A percentile compares a stretch with the other conserved stretches of the same genome.
Evolutionary conservation across 2,888 invertebrate species (phyloP).

Genomic region (Pandemis heparana): DNA sequence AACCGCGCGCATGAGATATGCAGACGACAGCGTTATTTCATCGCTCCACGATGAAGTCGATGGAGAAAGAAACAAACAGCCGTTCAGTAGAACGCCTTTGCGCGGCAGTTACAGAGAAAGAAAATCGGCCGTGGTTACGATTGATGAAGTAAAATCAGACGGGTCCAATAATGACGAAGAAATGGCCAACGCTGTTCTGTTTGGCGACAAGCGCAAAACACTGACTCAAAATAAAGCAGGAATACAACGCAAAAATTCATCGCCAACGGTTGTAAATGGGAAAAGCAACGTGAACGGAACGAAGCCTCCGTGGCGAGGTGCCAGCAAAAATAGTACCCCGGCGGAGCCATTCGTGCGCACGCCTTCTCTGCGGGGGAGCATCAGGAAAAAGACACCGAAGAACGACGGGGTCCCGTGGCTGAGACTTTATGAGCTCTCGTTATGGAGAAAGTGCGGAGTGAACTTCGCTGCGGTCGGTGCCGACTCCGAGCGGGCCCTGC

Average conservation of each 20-base stretch:
- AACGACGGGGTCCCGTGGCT: constrained; percentile 83
- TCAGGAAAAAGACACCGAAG: constrained; percentile 72
- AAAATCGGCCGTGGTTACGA: constrained; percentile 79
- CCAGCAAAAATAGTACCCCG: constrained; percentile 67
- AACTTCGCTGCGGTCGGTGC: constrained; percentile 76
- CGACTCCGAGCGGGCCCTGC: constrained; percentile 73
- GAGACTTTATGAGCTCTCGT: constrained; percentile 83
- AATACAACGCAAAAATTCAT: constrained; percentile 68
- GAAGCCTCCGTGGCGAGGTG: constrained; percentile 81
- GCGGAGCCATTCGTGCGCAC: constrained; percentile 71
- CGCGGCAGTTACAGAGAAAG: constrained; percentile 77
- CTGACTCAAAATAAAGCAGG: constrained; percentile 60
- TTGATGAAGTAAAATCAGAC: constrained; percentile 80
- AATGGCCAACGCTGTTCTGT: constrained; percentile 66
- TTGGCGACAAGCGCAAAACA: constrained; percentile 74
- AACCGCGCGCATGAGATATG: constrained; percentile 86
- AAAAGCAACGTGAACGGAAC: constrained; percentile 64
- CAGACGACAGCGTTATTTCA: constrained; percentile 77
- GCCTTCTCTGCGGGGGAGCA: constrained; percentile 76
- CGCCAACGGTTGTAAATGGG: constrained; percentile 62
- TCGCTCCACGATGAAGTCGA: constrained; percentile 75
- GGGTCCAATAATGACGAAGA: constrained; percentile 74
- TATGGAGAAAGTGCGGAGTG: constrained; percentile 83
- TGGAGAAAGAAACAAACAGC: constrained; percentile 73
- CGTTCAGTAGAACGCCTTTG: constrained; percentile 70